Percentiles rank a stretch among this genome's conserved stretches.
These are phyloP conservation scores for Sciurus carolinensis DNA, from an alignment of 2,797 vertebrate species.

Conservation along the genomic window DNA sequence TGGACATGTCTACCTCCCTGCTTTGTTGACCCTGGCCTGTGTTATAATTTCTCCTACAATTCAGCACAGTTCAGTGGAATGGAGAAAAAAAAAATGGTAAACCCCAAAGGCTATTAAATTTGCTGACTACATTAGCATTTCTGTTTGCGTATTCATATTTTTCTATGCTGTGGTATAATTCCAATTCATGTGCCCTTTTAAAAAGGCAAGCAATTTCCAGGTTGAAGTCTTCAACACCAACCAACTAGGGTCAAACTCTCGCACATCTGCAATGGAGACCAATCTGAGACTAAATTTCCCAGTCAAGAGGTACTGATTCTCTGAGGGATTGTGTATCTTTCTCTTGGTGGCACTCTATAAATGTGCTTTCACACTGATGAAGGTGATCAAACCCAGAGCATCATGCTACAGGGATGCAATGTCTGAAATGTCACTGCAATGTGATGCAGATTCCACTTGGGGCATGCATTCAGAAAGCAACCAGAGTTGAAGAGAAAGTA, in stretches of 20 bases:
- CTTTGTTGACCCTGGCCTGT: background rate
- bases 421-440: conserved; percentile 31
- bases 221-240: conserved; percentile 14
- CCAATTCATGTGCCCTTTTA: conserved; percentile 73
- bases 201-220: conserved; percentile 78
- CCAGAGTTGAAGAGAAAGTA: conserved; percentile 11
- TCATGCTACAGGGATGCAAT: background rate
- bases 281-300: conserved; percentile 24
- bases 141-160: conserved; percentile 69
- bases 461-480: conserved; percentile 61
- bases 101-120: conserved; percentile 70
- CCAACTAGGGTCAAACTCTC: conserved; percentile 5
- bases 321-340: background rate
- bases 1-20: background rate
- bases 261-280: conserved; percentile 20
- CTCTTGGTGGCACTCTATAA: conserved; percentile 26
- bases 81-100: conserved; percentile 31
- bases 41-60: background rate
- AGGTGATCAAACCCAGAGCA: background rate
- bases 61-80: conserved; percentile 67
- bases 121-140: conserved; percentile 48
- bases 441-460: background rate
- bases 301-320: background rate
- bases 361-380: conserved; percentile 4
- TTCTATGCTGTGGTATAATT: conserved; percentile 58